Percentiles rank a stretch among this genome's conserved stretches.
Evolutionary conservation across 2,888 invertebrate species (phyloP).

Genomic region (Opisthograptis luteolata): DNA sequence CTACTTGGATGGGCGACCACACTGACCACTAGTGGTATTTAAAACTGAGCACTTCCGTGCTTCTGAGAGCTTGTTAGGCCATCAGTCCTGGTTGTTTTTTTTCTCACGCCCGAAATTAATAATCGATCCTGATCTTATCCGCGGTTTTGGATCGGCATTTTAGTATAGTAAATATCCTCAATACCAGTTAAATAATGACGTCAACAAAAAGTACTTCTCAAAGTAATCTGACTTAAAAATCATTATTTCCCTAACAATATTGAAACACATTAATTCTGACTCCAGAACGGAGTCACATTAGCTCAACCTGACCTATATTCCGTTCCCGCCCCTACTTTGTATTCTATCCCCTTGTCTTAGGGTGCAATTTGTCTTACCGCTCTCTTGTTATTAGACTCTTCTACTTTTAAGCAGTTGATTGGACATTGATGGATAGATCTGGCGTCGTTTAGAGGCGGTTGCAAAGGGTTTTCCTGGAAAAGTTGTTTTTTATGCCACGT

Average conservation of each 20-base stretch:
- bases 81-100: too few relatives aligned
- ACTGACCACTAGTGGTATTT: too few relatives aligned
- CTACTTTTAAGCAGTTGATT: constrained; percentile 5
- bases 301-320: constrained; percentile 36
- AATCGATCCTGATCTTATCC: too few relatives aligned
- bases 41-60: too few relatives aligned
- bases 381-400: constrained; percentile 8
- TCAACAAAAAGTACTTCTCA: background rate
- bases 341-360: constrained; percentile 22
- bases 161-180: too few relatives aligned
- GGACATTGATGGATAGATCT: constrained; percentile 43
- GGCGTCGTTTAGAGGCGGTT: constrained; percentile 20
- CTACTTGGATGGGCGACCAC: too few relatives aligned
- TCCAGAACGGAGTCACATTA: constrained; percentile 35
- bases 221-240: constrained; percentile 16
- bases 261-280: constrained; percentile 41
- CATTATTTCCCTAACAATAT: constrained; percentile 35
- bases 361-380: constrained; percentile 22
- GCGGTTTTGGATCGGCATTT: too few relatives aligned
- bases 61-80: too few relatives aligned
- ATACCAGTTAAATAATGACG: background rate
- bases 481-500: too few relatives aligned
- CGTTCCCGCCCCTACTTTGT: constrained; percentile 2
- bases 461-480: constrained; percentile 18
- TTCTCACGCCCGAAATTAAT: too few relatives aligned